Evolutionary conservation across 1,140 invertebrate species (phyloP).

Genomic region (Solen grandis): DNA sequence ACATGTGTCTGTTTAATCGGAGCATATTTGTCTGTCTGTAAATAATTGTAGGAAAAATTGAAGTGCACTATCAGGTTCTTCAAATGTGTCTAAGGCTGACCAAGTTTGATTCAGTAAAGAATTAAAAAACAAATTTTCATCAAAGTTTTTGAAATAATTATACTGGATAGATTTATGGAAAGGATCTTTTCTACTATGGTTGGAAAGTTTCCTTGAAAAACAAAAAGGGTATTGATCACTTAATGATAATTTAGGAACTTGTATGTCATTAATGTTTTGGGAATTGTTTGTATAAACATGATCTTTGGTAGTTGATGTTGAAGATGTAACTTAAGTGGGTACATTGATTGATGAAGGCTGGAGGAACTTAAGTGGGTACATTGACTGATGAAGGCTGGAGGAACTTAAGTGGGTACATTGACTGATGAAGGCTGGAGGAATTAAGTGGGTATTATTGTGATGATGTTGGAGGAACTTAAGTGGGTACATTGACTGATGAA

Average conservation of each 20-base stretch:
- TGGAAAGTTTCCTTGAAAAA: neutral
- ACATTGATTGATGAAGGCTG: too few species aligned
- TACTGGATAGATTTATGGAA: neutral
- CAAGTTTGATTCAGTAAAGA: neutral
- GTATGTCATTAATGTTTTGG: constrained; percentile 3
- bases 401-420: too few species aligned
- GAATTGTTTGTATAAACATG: constrained; percentile 23
- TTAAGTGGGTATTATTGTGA: too few species aligned
- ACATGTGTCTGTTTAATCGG: too few species aligned
- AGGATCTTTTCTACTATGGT: neutral
- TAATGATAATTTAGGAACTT: neutral
- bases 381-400: too few species aligned
- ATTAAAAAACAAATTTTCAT: constrained; percentile 6
- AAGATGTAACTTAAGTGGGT: neutral
- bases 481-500: too few species aligned
- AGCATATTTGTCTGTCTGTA: too few species aligned
- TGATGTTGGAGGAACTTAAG: too few species aligned
- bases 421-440: too few species aligned
- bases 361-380: too few species aligned
- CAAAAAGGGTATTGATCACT: constrained; percentile 38
- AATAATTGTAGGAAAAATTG: too few species aligned
- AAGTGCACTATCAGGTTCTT: neutral
- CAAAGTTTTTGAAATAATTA: constrained; percentile 18
- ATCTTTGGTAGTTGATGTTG: constrained; percentile 13
- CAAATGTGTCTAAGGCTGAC: neutral